Conservation (phyloP, 2,888 invertebrate species). For the Cantharis rufa region DNA sequence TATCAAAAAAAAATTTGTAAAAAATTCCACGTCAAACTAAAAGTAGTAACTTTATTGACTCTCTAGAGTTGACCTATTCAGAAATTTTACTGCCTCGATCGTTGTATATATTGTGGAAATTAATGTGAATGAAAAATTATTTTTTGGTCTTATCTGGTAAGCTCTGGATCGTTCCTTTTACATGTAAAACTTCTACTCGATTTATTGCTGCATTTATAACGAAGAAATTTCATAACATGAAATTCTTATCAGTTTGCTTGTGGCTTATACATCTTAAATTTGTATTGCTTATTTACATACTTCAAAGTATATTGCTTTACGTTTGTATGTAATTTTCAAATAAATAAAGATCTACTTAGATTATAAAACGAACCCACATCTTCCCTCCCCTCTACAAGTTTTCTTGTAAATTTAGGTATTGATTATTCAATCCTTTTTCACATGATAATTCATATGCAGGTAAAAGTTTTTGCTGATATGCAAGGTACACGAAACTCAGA, state of each 20-base stretch:
- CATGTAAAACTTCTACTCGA: not conserved
- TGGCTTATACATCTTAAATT: not conserved
- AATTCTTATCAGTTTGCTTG: not conserved
- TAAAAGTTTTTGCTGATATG: too few species aligned
- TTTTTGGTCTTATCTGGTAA: not conserved
- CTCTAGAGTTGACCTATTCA: too few species aligned
- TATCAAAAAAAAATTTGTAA: too few species aligned
- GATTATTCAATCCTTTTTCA: too few species aligned
- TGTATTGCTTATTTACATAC: not conserved
- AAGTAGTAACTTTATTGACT: too few species aligned
- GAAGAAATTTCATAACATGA: not conserved
- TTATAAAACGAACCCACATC: too few species aligned
- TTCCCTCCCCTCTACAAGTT: too few species aligned
- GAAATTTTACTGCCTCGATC: too few species aligned
- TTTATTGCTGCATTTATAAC: not conserved
- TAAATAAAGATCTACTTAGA: not conserved
- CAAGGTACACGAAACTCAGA: too few species aligned
- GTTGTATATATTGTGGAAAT: not conserved
- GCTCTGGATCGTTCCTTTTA: not conserved
- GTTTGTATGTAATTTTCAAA: not conserved
- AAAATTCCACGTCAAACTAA: not conserved
- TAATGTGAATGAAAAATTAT: not conserved
- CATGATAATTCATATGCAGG: too few species aligned
- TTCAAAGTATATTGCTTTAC: not conserved
- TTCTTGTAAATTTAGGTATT: too few species aligned